Percentiles rank a stretch among this genome's conserved stretches.
Evolutionary conservation across 2,888 invertebrate species (phyloP).

Genomic region (Meiosimyza platycephala): DNA sequence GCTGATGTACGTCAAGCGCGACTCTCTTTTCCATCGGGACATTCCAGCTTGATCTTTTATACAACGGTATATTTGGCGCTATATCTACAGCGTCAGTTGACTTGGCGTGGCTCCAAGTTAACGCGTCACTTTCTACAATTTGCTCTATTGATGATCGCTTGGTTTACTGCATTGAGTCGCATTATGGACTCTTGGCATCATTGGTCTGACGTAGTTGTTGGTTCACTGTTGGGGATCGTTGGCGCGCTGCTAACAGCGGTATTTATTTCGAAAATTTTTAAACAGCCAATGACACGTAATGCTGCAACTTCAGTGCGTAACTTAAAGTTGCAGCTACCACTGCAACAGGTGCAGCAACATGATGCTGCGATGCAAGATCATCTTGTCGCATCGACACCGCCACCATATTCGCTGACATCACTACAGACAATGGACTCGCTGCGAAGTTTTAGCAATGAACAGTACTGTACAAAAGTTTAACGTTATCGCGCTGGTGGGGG

Average conservation of each 20-base stretch:
- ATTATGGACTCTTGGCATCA: conserved; percentile 62
- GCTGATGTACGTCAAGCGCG: conserved; percentile 78
- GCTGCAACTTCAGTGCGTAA: neutral
- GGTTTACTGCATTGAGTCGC: conserved; percentile 59
- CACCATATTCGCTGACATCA: conserved; percentile 51
- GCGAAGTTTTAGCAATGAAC: conserved; percentile 47
- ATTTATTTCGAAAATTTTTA: conserved; percentile 49
- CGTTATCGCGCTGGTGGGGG: too few relatives aligned
- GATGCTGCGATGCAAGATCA: conserved; percentile 55
- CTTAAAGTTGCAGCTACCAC: neutral
- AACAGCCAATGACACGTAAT: neutral
- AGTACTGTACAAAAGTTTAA: conserved; percentile 60
- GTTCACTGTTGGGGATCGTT: conserved; percentile 51
- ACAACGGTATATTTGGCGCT: conserved; percentile 85
- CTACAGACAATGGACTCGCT: conserved; percentile 7
- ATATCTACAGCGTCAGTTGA: conserved; percentile 86
- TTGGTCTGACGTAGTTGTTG: conserved; percentile 60
- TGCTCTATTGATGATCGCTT: conserved; percentile 56
- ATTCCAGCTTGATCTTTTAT: conserved; percentile 88
- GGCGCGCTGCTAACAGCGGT: conserved; percentile 55
- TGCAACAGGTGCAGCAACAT: conserved; percentile 24
- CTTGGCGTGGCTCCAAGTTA: conserved; percentile 83
- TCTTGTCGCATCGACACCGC: conserved; percentile 51
- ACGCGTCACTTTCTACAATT: conserved; percentile 83
- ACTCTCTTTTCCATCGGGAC: conserved; percentile 91